Evolutionary conservation across 2,113 vertebrate genomes (phyloP), one percentile per base, ranked within the genome.

Genomic region (Megaleporinus macrocephalus): DNA sequence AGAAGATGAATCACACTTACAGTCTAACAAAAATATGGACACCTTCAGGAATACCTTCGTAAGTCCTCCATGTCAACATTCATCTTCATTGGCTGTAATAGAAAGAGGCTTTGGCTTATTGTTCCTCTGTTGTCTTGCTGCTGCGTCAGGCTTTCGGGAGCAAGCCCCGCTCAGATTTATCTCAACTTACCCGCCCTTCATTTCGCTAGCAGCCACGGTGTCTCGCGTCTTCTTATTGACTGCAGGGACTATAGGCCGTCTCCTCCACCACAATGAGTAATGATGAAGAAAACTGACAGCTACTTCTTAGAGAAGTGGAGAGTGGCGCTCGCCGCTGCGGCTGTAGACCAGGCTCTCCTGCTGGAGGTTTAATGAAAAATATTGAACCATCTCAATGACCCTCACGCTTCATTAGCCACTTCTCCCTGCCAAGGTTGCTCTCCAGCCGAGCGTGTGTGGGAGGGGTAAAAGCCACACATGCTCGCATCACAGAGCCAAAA

Each of bases 371-470:
- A 69, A 53, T 79, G 65, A 49, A 49, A 83, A 78, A 78, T 73
- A 78, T 78, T 83, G 81, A 83, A 78, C 69, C 81, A 79, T 73
- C 63, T 79, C 27, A 74, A 69, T 83, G 70, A 73, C 61, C 62
- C 72, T 79, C 79, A 80, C 71, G 70, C 59, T 73, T 83, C 70
- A 73, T 79, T 79, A 83, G 49, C 59, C 69, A 79, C 82, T 78
- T 30, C 74, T 61, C 41, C 5, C 68, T 72, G 78, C 41, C 78
- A 80, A 80, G 68, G 78, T 36, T 63, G 57, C 27, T 73, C 41
- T 59, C 14, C 41, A 73, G 55, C 20, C 22, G 44, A 71, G 41
- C n/a, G 24, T 47, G 61, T 14, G 59, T 80, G 57, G 69, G 69
- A 49, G 27, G 78, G 78, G 62, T 30, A 30, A 26, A 63, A 65